Base-by-base conservation (phyloP, 30 jellyfish, hydroid and myxozoan genomes). In the Aurelia coerulea region DNA sequence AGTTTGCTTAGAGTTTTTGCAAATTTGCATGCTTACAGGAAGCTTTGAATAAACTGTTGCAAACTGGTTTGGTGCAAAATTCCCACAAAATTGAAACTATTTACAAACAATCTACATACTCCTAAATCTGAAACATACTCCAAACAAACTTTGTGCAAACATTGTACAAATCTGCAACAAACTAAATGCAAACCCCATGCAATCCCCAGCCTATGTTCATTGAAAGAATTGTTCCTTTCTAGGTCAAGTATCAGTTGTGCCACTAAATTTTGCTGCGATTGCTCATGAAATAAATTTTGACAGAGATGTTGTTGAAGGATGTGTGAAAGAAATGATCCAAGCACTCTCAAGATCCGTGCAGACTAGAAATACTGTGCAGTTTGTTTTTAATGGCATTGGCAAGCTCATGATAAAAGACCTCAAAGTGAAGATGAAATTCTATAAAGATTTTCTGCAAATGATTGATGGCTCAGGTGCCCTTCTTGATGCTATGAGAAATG, bases 241-340 rank as follows among this genome's bases (percentile, higher is more conserved):
- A 95, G 99, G 99, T 12, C 97, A 89, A 65, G 81, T 95, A 11
- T 97, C 99, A 63, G 91, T 95, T 3, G 80, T 95, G 66, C 97
- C 92, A 42, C 77, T 95, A 41, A 95, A 95, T 65, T 90, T 77
- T 80, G 80, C 97, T 34, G 97, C 93, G 11, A 74, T 95, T 42
- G 80, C 99, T 1, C 74, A 74, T 17, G 97, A 95, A 29, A 80
- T 80, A 32, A 67, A 62, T 41, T 59, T 79, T 14, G 97, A 87
- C 51, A 71, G 99, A 75, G 99, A 95, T 62, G 79, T 89, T 8
- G 97, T 95, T n/a, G 99, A 95, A 72, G 91, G 95, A 42, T 89
- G 97, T 59, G 95, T 89, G 64, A 89, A 89, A 74, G 99, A 95
- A 77, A 82, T 95, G 88, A 88, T 95, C 35, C 94, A 80, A 65